These are phyloP conservation scores for Scaptomyza montana DNA, from an alignment of 1,140 invertebrate species.

Conservation along the genomic window DNA sequence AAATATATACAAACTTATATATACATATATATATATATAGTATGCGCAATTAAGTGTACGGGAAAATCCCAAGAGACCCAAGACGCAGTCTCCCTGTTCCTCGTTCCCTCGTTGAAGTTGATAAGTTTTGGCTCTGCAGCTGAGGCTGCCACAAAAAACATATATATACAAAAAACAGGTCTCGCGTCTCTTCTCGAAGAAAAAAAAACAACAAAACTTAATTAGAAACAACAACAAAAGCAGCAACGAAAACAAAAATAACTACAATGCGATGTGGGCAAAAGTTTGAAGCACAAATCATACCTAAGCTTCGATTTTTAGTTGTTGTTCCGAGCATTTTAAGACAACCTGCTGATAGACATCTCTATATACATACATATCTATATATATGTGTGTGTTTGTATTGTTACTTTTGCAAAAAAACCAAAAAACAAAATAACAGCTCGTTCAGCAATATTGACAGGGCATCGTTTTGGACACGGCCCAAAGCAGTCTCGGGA, in stretches of 20 bases:
- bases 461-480: background rate
- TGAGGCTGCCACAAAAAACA: slow-evolving; percentile 47
- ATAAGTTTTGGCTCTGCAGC: slow-evolving; percentile 7
- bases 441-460: slow-evolving; percentile 3
- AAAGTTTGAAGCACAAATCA: slow-evolving; percentile 44
- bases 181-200: slow-evolving; percentile 24
- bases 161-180: slow-evolving; percentile 22
- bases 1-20: slow-evolving; percentile 14
- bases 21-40: background rate
- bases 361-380: background rate
- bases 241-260: slow-evolving; percentile 27
- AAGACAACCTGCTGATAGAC: slow-evolving; percentile 7
- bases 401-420: background rate
- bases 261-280: slow-evolving; percentile 16
- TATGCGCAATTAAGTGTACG: slow-evolving; percentile 41
- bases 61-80: slow-evolving; percentile 46
- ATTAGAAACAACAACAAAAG: slow-evolving; percentile 64
- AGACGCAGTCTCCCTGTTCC: slow-evolving; percentile 2
- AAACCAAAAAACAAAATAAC: no score
- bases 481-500: background rate
- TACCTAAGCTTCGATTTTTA: slow-evolving; percentile 38
- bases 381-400: background rate
- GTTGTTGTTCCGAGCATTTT: slow-evolving; percentile 46
- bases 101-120: background rate
- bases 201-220: slow-evolving; percentile 53